Conservation (phyloP, 2,888 invertebrate genomes). For the Himalopsyche anomala region DNA sequence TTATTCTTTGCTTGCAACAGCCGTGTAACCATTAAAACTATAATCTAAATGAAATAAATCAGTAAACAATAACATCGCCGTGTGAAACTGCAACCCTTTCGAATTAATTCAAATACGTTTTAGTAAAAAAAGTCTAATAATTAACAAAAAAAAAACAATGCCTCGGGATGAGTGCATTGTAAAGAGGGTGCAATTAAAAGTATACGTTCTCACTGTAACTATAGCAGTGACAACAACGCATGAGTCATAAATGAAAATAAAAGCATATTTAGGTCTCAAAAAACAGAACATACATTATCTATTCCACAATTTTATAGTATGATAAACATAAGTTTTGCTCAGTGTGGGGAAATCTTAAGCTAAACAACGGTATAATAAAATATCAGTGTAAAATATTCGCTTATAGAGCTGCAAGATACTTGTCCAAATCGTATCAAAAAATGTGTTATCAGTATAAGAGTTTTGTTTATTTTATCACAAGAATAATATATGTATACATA, state of each 20-base stretch:
- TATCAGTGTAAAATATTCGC: too few species aligned
- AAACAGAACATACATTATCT: too few species aligned
- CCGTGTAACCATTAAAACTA: not conserved
- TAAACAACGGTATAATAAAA: too few species aligned
- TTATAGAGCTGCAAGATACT: too few species aligned
- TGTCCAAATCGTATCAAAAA: too few species aligned
- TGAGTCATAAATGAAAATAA: not conserved
- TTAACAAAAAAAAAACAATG: constrained; percentile 52
- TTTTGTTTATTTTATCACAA: too few species aligned
- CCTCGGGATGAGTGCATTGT: constrained; percentile 13
- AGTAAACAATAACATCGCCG: constrained; percentile 35
- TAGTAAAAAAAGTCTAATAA: constrained; percentile 35
- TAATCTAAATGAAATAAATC: constrained; percentile 36
- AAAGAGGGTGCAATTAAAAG: constrained; percentile 2
- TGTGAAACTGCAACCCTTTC: constrained; percentile 61
- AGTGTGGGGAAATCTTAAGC: too few species aligned
- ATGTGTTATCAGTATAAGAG: too few species aligned
- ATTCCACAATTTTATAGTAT: too few species aligned
- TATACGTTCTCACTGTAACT: not conserved
- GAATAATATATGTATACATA: too few species aligned
- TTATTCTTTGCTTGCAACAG: not conserved
- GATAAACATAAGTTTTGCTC: too few species aligned
- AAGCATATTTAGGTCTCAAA: too few species aligned
- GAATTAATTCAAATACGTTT: constrained; percentile 45
- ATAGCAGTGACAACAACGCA: not conserved